A percentile compares a stretch with the other conserved stretches of the same genome.
These are phyloP conservation scores for Folsomia manolachei DNA, from an alignment of 2,888 invertebrate species.

Conservation along the genomic window DNA sequence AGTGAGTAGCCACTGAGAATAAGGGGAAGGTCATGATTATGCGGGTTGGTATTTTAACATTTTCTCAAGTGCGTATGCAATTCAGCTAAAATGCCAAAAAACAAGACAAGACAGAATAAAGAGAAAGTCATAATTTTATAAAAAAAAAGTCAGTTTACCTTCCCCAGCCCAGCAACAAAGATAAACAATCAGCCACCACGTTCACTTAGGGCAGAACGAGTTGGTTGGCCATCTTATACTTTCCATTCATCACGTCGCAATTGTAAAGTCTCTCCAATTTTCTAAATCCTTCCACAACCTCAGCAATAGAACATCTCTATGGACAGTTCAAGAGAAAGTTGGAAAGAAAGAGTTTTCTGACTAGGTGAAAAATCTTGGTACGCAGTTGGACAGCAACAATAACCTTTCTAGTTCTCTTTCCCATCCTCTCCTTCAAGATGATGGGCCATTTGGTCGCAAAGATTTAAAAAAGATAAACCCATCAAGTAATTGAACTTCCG, in stretches of 20 bases:
- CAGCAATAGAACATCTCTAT: background rate
- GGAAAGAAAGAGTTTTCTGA: background rate
- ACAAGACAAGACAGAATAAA: too few relatives aligned
- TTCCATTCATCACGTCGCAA: background rate
- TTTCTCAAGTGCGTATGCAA: too few relatives aligned
- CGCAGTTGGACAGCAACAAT: background rate
- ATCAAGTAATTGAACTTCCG: slow-evolving; percentile 17
- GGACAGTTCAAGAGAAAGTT: background rate
- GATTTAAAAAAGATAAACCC: slow-evolving; percentile 6
- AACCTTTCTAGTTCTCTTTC: background rate
- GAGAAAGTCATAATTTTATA: background rate
- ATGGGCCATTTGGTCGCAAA: background rate
- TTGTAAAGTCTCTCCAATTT: background rate
- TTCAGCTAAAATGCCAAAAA: too few relatives aligned
- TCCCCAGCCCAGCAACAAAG: background rate
- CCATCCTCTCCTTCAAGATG: background rate
- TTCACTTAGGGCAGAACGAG: too few relatives aligned
- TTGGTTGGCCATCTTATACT: background rate
- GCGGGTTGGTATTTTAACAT: too few relatives aligned
- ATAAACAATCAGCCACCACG: background rate
- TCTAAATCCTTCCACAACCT: background rate
- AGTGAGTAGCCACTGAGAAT: too few relatives aligned
- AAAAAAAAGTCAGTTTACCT: background rate
- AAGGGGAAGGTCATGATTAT: too few relatives aligned
- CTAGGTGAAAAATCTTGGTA: background rate